A percentile compares a stretch with the other conserved stretches of the same genome.
phyloP scores from a whole-genome alignment of 2,113 vertebrate species.

The Muscicapa adusta region DNA sequence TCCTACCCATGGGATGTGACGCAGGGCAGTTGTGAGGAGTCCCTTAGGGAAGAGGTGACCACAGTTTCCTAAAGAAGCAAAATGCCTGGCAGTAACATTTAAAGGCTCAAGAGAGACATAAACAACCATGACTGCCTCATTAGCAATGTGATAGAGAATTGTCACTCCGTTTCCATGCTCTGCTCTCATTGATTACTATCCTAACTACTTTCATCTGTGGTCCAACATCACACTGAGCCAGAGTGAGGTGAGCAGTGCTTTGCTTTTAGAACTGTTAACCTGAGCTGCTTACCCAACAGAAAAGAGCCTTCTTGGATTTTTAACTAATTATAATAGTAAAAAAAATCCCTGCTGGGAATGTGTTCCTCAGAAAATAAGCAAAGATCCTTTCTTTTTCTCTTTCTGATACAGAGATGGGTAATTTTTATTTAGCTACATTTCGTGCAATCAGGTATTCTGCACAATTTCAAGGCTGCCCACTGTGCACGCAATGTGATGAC shows the following conservation, averaged over 20 bases:
- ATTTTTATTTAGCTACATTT: not conserved
- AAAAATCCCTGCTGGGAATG: not conserved
- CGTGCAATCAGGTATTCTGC: not conserved
- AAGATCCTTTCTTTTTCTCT: not conserved
- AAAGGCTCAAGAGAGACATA: not conserved
- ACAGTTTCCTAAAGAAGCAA: not conserved
- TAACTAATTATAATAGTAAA: not conserved
- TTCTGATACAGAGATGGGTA: not conserved
- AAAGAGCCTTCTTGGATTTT: not conserved
- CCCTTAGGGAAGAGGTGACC: not conserved
- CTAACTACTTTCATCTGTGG: not conserved
- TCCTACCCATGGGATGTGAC: accelerated
- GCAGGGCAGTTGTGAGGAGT: not conserved
- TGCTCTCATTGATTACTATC: not conserved
- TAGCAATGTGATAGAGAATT: not conserved
- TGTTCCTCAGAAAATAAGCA: not conserved
- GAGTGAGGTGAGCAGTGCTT: not conserved
- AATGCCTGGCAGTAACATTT: not conserved
- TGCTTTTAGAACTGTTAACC: not conserved
- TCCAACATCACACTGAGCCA: not conserved
- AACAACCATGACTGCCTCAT: not conserved
- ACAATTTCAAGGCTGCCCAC: not conserved
- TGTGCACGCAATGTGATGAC: not conserved
- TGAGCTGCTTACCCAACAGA: not conserved
- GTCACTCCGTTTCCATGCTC: accelerated